Evolutionary conservation across 2,113 vertebrate species (phyloP).

Genomic region (Hepsetus odoe): DNA sequence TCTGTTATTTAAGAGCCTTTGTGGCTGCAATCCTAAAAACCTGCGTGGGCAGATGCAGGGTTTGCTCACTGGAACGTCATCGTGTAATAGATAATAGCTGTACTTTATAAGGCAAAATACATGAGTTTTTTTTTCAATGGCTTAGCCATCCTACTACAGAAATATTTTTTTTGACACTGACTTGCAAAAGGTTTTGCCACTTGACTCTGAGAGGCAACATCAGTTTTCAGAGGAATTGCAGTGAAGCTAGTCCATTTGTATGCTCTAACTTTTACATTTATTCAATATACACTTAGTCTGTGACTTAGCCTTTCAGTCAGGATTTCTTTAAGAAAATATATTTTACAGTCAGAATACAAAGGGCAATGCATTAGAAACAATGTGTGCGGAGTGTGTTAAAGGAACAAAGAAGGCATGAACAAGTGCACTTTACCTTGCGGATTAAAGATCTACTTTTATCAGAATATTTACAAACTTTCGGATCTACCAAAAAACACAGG

Average conservation of each 20-base stretch:
- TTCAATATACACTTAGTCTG: conserved; percentile 37
- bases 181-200: conserved; percentile 5
- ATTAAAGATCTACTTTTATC: conserved; percentile 65
- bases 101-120: conserved; percentile 12
- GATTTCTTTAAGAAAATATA: conserved; percentile 52
- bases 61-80: conserved; percentile 2
- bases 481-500: conserved; percentile 73
- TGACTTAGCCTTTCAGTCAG: conserved; percentile 31
- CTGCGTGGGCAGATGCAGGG: background rate
- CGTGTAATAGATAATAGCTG: background rate
- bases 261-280: conserved; percentile 3
- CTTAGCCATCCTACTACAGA: conserved; percentile 11
- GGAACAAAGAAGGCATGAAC: conserved; percentile 66
- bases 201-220: conserved; percentile 11
- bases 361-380: conserved; percentile 50
- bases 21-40: background rate
- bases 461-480: conserved; percentile 72
- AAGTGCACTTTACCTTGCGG: conserved; percentile 80
- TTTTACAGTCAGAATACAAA: conserved; percentile 53
- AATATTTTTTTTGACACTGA: conserved; percentile 10
- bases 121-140: background rate
- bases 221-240: conserved; percentile 8
- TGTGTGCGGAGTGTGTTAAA: conserved; percentile 40
- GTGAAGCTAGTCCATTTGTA: conserved; percentile 13
- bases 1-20: background rate